A percentile compares a stretch with the other conserved stretches of the same genome.
Evolutionary conservation across 1,140 invertebrate species (phyloP).

Genomic region (Paraescarpia echinospica): DNA sequence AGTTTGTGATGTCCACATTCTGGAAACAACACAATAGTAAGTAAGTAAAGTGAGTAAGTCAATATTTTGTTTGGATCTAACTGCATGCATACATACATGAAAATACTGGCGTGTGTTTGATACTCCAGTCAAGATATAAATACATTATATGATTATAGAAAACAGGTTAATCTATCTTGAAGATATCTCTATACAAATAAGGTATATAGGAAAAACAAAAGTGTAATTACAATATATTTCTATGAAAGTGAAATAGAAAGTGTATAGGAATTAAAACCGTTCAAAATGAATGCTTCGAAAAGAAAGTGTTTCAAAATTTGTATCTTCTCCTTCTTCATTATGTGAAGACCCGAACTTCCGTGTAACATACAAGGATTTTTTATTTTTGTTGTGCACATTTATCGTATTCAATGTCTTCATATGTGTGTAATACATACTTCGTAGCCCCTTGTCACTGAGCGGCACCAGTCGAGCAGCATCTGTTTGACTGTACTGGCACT

Average conservation of each 20-base stretch:
- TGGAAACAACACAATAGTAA: conserved; percentile 12
- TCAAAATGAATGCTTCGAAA: too few species aligned
- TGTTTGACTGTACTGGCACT: conserved; percentile 93
- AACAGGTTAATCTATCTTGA: not conserved
- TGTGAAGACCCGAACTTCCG: too few species aligned
- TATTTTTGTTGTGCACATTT: not conserved
- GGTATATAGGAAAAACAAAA: not conserved
- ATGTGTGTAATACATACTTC: conserved; percentile 66
- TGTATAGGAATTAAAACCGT: too few species aligned
- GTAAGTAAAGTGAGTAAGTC: not conserved
- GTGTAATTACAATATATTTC: too few species aligned
- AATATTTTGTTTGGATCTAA: not conserved
- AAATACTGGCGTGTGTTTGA: too few species aligned
- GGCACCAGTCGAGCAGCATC: conserved; percentile 91
- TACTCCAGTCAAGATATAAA: too few species aligned
- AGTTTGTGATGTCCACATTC: conserved; percentile 87
- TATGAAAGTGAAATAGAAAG: not conserved
- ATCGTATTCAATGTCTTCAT: not conserved
- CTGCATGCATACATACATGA: too few species aligned
- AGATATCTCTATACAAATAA: not conserved
- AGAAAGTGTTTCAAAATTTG: not conserved
- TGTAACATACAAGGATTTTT: too few species aligned
- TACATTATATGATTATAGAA: too few species aligned
- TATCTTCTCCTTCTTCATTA: too few species aligned
- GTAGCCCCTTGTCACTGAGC: conserved; percentile 93